A percentile compares a stretch with the other conserved stretches of the same genome.
Evolutionary conservation across 1,140 invertebrate species (phyloP).

Genomic region (Harpegnathos saltator): DNA sequence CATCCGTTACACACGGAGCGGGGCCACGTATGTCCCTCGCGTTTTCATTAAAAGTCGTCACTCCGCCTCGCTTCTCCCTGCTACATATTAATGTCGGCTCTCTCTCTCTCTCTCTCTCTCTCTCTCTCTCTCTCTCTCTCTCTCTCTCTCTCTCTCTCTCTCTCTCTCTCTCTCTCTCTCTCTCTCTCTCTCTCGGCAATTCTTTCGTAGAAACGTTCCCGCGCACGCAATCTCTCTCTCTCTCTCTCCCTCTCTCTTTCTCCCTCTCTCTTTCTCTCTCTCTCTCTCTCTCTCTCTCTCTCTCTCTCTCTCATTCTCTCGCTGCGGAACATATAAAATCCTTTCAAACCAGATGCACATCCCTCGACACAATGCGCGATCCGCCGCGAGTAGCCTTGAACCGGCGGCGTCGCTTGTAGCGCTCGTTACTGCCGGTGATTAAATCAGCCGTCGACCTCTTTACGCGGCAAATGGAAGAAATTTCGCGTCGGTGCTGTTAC

Average conservation of each 20-base stretch:
- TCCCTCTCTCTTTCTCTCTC: no score
- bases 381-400: conserved; percentile 42
- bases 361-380: conserved; percentile 18
- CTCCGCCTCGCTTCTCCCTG: conserved; percentile 22
- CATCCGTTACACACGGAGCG: conserved; percentile 37
- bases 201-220: conserved; percentile 56
- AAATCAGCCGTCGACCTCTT: conserved; percentile 44
- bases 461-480: conserved; percentile 27
- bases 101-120: no score
- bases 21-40: conserved; percentile 36
- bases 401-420: background rate
- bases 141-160: no score
- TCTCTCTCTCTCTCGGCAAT: no score
- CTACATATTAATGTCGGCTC: conserved; percentile 63
- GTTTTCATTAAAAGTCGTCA: conserved; percentile 65
- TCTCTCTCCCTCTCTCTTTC: background rate
- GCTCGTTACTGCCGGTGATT: conserved; percentile 48
- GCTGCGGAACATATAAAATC: conserved; percentile 32
- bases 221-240: background rate
- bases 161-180: no score
- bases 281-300: background rate
- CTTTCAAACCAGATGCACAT: conserved; percentile 29
- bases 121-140: no score
- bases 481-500: conserved; percentile 32
- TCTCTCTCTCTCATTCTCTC: background rate